Conservation (phyloP, 2,113 vertebrate species). For the Malurus alboscapulatus region DNA sequence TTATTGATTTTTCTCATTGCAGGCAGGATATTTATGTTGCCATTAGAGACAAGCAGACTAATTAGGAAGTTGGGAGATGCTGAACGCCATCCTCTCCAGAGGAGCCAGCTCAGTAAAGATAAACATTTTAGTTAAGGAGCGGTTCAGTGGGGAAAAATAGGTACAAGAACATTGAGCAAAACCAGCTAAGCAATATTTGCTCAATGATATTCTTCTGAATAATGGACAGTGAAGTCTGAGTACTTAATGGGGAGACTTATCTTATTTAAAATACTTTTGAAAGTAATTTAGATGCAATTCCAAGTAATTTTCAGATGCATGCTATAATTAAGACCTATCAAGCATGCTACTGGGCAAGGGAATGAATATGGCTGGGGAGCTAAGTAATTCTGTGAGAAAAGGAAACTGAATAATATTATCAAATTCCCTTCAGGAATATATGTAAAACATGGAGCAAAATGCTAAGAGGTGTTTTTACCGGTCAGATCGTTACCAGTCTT, state of each 20-base stretch:
- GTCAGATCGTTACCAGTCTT: neutral
- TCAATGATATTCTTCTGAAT: neutral
- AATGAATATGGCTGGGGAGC: neutral
- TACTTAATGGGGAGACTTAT: neutral
- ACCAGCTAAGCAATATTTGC: neutral
- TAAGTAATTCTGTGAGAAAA: neutral
- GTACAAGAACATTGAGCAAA: neutral
- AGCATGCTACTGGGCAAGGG: neutral
- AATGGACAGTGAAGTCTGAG: neutral
- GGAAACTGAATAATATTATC: neutral
- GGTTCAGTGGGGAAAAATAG: neutral
- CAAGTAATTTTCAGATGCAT: neutral
- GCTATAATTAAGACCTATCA: neutral
- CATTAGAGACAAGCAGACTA: neutral
- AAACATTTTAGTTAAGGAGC: neutral
- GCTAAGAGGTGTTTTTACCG: neutral
- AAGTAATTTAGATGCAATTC: neutral
- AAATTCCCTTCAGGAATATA: neutral
- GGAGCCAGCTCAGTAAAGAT: neutral
- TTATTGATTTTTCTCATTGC: neutral
- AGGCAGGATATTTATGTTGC: neutral
- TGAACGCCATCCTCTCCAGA: neutral
- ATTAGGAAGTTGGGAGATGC: neutral
- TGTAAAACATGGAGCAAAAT: neutral
- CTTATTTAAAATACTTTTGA: neutral